Conservation (phyloP, 2,113 vertebrate species). For the Sigmodon hispidus region DNA sequence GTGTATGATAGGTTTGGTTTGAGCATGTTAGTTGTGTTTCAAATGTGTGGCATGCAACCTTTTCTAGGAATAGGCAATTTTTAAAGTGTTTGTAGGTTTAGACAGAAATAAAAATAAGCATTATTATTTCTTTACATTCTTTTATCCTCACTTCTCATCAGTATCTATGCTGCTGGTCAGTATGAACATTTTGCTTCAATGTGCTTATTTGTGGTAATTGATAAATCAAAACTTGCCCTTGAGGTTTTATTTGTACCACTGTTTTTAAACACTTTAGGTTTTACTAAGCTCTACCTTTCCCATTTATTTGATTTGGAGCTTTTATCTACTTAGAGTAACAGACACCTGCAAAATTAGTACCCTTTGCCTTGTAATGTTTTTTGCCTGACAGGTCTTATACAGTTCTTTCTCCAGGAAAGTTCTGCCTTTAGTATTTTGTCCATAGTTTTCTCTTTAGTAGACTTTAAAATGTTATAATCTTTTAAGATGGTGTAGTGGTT, state of each 20-base stretch:
- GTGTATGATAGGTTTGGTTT: background rate
- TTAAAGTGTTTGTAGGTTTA: background rate
- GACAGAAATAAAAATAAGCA: background rate
- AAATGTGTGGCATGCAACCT: background rate
- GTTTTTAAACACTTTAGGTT: background rate
- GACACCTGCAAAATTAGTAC: background rate
- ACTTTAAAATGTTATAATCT: background rate
- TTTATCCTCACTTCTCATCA: fast-evolving
- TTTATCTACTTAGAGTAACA: background rate
- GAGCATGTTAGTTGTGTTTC: background rate
- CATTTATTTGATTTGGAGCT: background rate
- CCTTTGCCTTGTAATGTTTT: fast-evolving
- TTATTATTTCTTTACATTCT: background rate
- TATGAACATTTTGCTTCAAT: background rate
- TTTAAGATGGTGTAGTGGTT: background rate
- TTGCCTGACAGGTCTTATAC: too few species aligned
- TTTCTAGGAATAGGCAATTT: background rate
- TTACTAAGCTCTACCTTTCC: background rate
- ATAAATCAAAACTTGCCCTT: background rate
- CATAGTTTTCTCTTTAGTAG: background rate
- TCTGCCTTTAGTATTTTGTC: background rate
- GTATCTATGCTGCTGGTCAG: background rate
- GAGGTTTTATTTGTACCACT: background rate
- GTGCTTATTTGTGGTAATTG: background rate
- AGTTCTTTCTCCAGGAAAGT: background rate